Conservation (phyloP, 1,140 invertebrate genomes). For the Drosophila tani region DNA sequence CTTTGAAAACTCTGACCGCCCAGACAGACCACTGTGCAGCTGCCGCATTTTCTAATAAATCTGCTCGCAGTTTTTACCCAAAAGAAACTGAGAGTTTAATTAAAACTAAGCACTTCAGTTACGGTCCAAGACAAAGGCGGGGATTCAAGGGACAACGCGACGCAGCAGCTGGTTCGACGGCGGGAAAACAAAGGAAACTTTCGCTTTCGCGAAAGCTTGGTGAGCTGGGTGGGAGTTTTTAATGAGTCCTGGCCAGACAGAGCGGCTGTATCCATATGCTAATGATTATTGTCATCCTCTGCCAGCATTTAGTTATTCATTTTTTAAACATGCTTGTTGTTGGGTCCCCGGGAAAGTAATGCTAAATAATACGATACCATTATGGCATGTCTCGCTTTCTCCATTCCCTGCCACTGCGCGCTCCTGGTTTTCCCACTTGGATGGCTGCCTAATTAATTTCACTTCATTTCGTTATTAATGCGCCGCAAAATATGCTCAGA, state of each 20-base stretch:
- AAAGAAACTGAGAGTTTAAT: constrained; percentile 20
- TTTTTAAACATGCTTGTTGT: constrained; percentile 8
- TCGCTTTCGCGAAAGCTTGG: neutral
- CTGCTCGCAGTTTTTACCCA: constrained; percentile 10
- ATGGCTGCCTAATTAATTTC: constrained; percentile 22
- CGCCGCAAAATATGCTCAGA: constrained; percentile 16
- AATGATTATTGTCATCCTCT: constrained; percentile 17
- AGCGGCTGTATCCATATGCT: constrained; percentile 15
- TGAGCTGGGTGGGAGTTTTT: neutral
- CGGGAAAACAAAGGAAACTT: constrained; percentile 18
- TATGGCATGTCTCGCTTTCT: constrained; percentile 13
- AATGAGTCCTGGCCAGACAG: constrained; percentile 14
- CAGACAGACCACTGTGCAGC: constrained; percentile 1
- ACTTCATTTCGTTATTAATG: constrained; percentile 25
- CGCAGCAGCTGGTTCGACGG: neutral
- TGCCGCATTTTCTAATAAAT: constrained; percentile 12
- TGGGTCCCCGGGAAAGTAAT: constrained; percentile 7
- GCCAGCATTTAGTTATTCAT: constrained; percentile 15
- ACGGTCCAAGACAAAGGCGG: neutral
- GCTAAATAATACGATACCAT: constrained; percentile 18
- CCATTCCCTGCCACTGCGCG: neutral
- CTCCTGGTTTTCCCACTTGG: constrained; percentile 11
- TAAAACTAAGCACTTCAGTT: constrained; percentile 20
- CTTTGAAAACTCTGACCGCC: neutral
- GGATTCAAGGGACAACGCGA: neutral